Base-by-base conservation (phyloP, 2,113 vertebrate species). In the Hucho hucho region DNA sequence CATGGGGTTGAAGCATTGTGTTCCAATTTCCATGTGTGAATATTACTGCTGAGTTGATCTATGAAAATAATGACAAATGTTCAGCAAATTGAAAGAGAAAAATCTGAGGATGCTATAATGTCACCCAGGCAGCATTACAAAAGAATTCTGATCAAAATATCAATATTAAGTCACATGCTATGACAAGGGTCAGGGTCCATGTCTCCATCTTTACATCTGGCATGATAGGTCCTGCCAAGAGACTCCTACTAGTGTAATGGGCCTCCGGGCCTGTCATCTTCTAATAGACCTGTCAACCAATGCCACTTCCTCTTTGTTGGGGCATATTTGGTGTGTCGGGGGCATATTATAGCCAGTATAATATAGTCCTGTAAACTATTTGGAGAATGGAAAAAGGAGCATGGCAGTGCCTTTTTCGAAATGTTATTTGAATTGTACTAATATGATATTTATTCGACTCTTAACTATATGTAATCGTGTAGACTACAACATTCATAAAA, bases 221-320 rank as follows among this genome's bases (percentile, higher is more conserved):
- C 37, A 43, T 43, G 37, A 43, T 43, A 11, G 37, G 37, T 43
- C 37, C 37, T 43, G 37, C 37, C 74, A 74, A 75, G 47, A 82
- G 82, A 76, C 75, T 75, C 56, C 29, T 66, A 70, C 77, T 53
- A 53, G 16, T 53, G 82, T 78, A 80, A 86, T 82, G 80, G 84
- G 78, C 81, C 79, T 81, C 79, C 81, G 74, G 59, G 80, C 80
- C 69, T 84, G 82, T 86, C 78, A 82, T 80, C 73, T 72, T 67
- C 77, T 86, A 86, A 86, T 83, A 84, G 79, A 86, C 75, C 77
- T 84, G 84, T 86, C 84, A 83, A 65, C 56, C 76, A 72, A 73
- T 81, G 75, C 71, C 84, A 68, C 69, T 75, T 71, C 74, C 76
- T 74, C 69, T 81, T 81, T 22, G 58, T n/a, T 61, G 58, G 58